These are phyloP conservation scores for Crocallis elinguaria DNA, from an alignment of 2,888 invertebrate species.

Conservation along the genomic window DNA sequence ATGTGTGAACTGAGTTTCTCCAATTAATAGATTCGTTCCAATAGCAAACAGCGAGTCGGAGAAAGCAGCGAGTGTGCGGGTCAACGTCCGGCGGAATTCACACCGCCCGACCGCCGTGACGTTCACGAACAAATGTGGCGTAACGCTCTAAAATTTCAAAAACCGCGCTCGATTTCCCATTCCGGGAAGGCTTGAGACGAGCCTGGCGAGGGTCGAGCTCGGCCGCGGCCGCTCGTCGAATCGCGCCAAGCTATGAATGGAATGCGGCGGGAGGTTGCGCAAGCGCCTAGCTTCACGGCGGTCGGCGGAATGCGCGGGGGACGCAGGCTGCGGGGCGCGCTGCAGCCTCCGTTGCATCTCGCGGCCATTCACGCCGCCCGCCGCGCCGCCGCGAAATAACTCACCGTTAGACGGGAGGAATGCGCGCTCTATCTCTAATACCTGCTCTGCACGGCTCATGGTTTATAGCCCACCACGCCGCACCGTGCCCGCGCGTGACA, in stretches of 20 bases:
- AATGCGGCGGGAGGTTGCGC: slow-evolving; percentile 82
- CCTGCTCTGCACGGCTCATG: slow-evolving; percentile 43
- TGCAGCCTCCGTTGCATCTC: slow-evolving; percentile 76
- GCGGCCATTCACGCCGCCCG: slow-evolving; percentile 78
- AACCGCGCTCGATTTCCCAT: slow-evolving; percentile 69
- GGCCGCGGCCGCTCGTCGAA: slow-evolving; percentile 49
- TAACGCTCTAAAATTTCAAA: slow-evolving; percentile 80
- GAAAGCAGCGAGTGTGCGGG: slow-evolving; percentile 78
- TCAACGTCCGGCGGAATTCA: slow-evolving; percentile 80
- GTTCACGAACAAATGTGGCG: slow-evolving; percentile 80
- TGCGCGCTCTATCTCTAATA: slow-evolving; percentile 77
- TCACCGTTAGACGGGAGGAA: slow-evolving; percentile 81
- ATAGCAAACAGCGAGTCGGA: slow-evolving; percentile 81
- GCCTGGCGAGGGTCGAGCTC: slow-evolving; percentile 32
- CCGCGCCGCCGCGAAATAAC: slow-evolving; percentile 73
- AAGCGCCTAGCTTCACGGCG: slow-evolving; percentile 70
- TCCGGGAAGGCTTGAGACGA: slow-evolving; percentile 61
- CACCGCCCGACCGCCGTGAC: slow-evolving; percentile 76
- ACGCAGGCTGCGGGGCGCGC: slow-evolving; percentile 60
- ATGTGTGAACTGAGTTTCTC: slow-evolving; percentile 84
- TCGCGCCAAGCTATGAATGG: slow-evolving; percentile 79
- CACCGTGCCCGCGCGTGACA: slow-evolving; percentile 54
- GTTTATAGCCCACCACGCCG: slow-evolving; percentile 37
- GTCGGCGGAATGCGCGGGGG: slow-evolving; percentile 63
- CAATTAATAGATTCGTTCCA: slow-evolving; percentile 85